Evolutionary conservation across 2,113 vertebrate species (phyloP), one percentile per base, ranked within the genome.

Genomic region (Manacus vitellinus): DNA sequence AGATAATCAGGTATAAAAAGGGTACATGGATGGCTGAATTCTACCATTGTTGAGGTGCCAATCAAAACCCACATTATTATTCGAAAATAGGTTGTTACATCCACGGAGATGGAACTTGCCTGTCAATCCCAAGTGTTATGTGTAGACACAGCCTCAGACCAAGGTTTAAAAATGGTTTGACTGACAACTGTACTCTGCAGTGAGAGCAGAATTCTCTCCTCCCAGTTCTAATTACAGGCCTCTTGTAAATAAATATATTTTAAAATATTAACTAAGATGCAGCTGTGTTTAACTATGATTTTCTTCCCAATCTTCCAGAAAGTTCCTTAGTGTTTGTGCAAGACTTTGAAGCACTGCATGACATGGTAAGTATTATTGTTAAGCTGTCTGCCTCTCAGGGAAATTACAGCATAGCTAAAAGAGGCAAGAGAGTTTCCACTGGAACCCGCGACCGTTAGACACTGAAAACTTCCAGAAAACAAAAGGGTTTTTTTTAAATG

Each of bases 121-220:
- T 94, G 92, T 92, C 94, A 95, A 51, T 93, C 95, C 76, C 14
- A 58, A 55, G 7, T 30, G 39, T 82, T 92, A 24, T 25, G 85
- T 65, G 84, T 10, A 96, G 75, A 47, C 65, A 88, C 52, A 81
- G 65, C 28, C 79, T 70, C 68, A 81, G 79, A 95, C 92, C 91
- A 72, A 84, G 33, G 73, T 81, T 86, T 94, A 91, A 96, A 96
- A 95, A 86, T 95, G 52, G 18, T 81, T 81, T 96, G 96, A 96
- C n/a, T 95, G 95, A 95, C 95, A 93, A 35, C 54, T 75, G 75
- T 28, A 37, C 59, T 67, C 71, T 1, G 5, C 24, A 88, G 41
- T 1, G 1, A 58, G 31, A 88, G 63, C 37, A 83, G 68, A 75
- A 72, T 56, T 66, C 37, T 46, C 68, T 24, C 56, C 73, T 72